Base-by-base conservation (phyloP, 2,113 vertebrate genomes). In the Sylvietta virens region DNA sequence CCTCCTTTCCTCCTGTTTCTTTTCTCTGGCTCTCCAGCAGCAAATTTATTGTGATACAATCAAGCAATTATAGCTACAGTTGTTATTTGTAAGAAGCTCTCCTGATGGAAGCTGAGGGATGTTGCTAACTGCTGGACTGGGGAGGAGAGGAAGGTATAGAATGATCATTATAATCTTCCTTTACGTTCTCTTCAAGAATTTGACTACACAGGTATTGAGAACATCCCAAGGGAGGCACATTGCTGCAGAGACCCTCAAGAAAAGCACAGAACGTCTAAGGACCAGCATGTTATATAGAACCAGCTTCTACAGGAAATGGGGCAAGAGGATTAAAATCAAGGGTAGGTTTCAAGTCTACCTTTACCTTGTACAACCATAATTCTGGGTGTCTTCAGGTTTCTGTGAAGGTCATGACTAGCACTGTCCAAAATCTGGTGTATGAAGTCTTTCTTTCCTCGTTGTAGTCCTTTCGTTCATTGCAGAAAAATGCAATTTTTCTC, bases 371-470 rank as follows among this genome's bases (percentile, higher is more conserved):
- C 22, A 66, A 18, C 1, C 8, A 13, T n/a, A 73, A 47, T 31
- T 60, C 9, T 56, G 26, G 1, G 2, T 51, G 26, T 69, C 26
- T 88, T 51, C 48, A 50, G 7, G 11, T 65, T 81, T 73, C 40
- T 53, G 12, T 40, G 33, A 67, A 67, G 22, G 6, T 26, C 0
- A 0, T 45, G 40, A 44, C 13, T 48, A 54, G 9, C 26, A 30
- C 30, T 24, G 23, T 35, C 23, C 35, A 42, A 73, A 73, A 20
- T 56, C 10, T 42, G 5, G 31, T 42, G 10, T 50, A 47, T 1
- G 1, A 69, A 73, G 6, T 61, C 27, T n/a, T 80, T 27, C 4
- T 62, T 48, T 50, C 9, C n/a, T 23, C 15, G 22, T 56, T 2
- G 1, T 26, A 56, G 17, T 73, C 11, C 37, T 18, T 65, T 78